Percentiles rank a stretch among this genome's conserved stretches.
Conservation (phyloP, 2,888 invertebrate genomes). For the Yponomeuta sedellus region DNA sequence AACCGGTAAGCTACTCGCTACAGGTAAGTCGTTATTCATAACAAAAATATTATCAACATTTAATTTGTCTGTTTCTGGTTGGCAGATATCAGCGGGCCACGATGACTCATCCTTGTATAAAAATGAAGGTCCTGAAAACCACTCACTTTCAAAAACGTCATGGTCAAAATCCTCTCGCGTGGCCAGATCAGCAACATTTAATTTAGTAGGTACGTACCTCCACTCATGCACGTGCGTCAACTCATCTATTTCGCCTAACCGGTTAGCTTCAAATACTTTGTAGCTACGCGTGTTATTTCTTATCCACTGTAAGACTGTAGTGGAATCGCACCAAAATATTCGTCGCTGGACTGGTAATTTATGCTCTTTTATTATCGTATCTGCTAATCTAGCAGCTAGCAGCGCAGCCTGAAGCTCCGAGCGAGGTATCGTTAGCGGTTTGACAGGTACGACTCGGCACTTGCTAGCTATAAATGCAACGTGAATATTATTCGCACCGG, state of each 20-base stretch:
- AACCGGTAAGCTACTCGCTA: neutral
- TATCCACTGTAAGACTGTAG: slow-evolving; percentile 14
- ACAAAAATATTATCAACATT: neutral
- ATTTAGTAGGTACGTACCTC: slow-evolving; percentile 22
- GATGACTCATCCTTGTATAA: neutral
- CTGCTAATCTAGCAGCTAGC: slow-evolving; percentile 12
- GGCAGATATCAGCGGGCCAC: slow-evolving; percentile 8
- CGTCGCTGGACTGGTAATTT: neutral
- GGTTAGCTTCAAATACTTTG: slow-evolving; percentile 16
- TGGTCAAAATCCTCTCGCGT: neutral
- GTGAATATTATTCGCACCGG: neutral
- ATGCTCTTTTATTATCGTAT: neutral
- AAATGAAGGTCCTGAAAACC: slow-evolving; percentile 17
- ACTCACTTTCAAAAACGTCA: neutral
- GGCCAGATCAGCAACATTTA: slow-evolving; percentile 5
- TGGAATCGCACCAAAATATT: slow-evolving; percentile 2
- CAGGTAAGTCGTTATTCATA: neutral
- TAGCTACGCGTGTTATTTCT: slow-evolving; percentile 12
- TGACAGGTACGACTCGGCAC: slow-evolving; percentile 14
- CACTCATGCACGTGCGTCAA: slow-evolving; percentile 15
- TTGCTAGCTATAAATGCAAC: slow-evolving; percentile 9
- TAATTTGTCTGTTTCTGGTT: neutral
- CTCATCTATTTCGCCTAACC: slow-evolving; percentile 17
- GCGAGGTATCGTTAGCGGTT: slow-evolving; percentile 12
- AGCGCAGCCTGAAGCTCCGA: slow-evolving; percentile 17